Base-by-base conservation (phyloP, 1,140 invertebrate species). In the Drosophila bifasciata region DNA sequence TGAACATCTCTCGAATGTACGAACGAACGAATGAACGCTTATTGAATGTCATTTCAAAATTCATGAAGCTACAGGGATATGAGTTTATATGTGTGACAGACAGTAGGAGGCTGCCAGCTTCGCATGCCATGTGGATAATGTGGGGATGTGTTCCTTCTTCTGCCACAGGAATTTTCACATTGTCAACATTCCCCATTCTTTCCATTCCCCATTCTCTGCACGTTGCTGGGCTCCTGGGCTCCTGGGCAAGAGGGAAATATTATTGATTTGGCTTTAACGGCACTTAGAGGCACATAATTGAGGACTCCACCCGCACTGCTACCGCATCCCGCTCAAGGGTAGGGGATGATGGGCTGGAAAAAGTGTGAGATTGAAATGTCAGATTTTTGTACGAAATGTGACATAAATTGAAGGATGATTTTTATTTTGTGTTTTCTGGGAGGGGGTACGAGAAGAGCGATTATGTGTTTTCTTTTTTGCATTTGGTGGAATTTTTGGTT, bases 181-280 rank as follows among this genome's bases (percentile, higher is more conserved):
- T 73, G 70, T 64, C 70, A 64, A 48, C 66, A 50, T 52, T 52
- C 46, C 41, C 50, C 70, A 75, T 75, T 52, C 62, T 49, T 25
- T 43, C n/a, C 52, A 55, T 55, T 51, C 28, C 41, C 9, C 32
- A 67, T 74, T 71, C 71, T 40, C 39, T 19, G 55, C 72, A 75
- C 55, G 72, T 52, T 25, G 19, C 3, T 43, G 32, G 1, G 32
- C 9, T 15, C 13, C 36, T 39, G 11, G 32, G 32, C 11, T 13
- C 32, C 11, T 13, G 71, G 21, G 17, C n/a, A 55, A 49, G 23
- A 36, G 40, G 40, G n/a, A 75, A 75, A 66, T 13, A 13, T 67
- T 75, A 75, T 75, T 75, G 72, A 75, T 75, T 75, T 67, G 72
- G 62, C 67, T 75, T 75, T 67, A 75, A 67, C 61, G 72, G 62